Percentiles rank a stretch among this genome's conserved stretches.
Evolutionary conservation across 2,797 vertebrate species (phyloP).

Genomic region (Argentina silus): DNA sequence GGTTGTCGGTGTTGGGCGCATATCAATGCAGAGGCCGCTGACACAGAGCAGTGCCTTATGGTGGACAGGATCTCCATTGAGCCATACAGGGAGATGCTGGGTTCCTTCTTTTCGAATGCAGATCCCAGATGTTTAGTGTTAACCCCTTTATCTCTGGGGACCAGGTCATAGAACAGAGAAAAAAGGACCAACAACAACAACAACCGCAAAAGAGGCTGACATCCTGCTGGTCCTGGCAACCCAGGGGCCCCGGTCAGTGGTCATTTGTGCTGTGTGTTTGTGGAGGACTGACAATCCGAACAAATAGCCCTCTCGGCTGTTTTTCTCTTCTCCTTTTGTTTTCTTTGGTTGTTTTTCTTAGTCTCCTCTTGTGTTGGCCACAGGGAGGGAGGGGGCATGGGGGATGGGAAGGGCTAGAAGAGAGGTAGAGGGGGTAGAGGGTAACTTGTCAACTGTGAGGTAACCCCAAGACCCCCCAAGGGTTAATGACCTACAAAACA

Average conservation of each 20-base stretch:
- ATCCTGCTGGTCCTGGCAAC: constrained; percentile 72
- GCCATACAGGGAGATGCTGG: constrained; percentile 26
- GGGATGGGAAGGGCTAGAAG: constrained; percentile 53
- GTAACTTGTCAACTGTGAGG: constrained; percentile 78
- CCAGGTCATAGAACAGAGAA: constrained; percentile 37
- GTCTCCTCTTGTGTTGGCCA: constrained; percentile 65
- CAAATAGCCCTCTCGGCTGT: constrained; percentile 80
- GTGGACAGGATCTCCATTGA: constrained; percentile 17
- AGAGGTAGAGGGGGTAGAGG: constrained; percentile 50
- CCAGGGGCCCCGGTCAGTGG: constrained; percentile 59
- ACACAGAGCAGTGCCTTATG: constrained; percentile 26
- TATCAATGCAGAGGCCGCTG: constrained; percentile 44
- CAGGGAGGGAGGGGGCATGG: constrained; percentile 55
- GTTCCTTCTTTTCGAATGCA: constrained; percentile 67
- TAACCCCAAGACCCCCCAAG: constrained; percentile 71
- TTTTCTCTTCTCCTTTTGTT: constrained; percentile 71
- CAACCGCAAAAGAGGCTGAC: constrained; percentile 66
- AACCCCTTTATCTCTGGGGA: constrained; percentile 62
- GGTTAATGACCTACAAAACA: constrained; percentile 86
- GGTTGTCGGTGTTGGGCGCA: constrained; percentile 39
- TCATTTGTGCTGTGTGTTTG: constrained; percentile 67
- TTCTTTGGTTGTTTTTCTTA: constrained; percentile 75
- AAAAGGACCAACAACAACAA: constrained; percentile 57
- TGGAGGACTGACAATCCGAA: constrained; percentile 71
- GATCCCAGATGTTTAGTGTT: constrained; percentile 75